Evolutionary conservation across 2,113 vertebrate species (phyloP).

Genomic region (Podarcis muralis): DNA sequence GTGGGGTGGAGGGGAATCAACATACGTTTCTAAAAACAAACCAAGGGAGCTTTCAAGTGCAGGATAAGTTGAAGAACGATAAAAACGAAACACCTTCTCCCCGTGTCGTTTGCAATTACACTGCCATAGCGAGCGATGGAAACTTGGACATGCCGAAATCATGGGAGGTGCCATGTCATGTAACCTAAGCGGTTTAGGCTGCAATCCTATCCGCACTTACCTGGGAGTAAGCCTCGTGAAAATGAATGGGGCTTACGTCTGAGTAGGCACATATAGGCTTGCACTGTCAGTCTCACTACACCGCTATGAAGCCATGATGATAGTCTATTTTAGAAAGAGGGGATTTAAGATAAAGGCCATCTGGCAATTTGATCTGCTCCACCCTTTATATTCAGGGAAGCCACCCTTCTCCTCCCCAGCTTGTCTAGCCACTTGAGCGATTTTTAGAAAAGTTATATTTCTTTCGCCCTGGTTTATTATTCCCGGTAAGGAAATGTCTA

Average conservation of each 20-base stretch:
- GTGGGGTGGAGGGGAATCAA: background rate
- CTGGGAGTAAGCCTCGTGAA: too few relatives aligned
- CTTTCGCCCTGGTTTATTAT: background rate
- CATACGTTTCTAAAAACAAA: background rate
- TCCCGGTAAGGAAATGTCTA: background rate
- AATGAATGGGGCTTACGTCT: too few relatives aligned
- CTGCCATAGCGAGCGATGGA: background rate
- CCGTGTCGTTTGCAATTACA: background rate
- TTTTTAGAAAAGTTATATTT: background rate
- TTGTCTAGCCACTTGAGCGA: background rate
- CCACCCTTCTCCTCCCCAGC: background rate
- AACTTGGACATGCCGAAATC: background rate
- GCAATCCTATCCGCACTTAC: too few relatives aligned
- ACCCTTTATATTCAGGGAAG: background rate
- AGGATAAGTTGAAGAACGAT: background rate
- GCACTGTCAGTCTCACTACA: background rate
- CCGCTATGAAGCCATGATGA: background rate
- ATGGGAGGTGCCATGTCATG: background rate
- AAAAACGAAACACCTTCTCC: too few relatives aligned
- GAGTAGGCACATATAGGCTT: too few relatives aligned
- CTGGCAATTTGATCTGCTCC: background rate
- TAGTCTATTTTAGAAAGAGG: background rate
- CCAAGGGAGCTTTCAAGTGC: background rate
- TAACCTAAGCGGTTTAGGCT: background rate
- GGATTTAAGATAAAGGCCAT: constrained; percentile 10